Percentiles rank a stretch among this genome's conserved stretches.
Evolutionary conservation across 2,797 vertebrate species (phyloP).

Genomic region (Apogon hyalosoma): DNA sequence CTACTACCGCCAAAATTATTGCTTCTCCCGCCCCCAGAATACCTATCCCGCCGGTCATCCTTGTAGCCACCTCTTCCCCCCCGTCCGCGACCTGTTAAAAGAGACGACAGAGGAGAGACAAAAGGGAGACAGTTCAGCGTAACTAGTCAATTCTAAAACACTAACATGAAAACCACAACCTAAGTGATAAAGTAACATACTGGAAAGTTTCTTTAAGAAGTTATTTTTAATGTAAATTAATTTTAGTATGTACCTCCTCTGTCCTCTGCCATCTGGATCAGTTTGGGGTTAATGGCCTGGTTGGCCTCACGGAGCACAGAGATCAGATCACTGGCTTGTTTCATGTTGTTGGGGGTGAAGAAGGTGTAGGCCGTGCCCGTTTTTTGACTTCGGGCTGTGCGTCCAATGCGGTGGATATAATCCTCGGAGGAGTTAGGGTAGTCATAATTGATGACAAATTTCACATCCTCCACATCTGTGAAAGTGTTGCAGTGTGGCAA

Average conservation of each 20-base stretch:
- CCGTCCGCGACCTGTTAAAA: conserved; percentile 94
- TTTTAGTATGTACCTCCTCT: conserved; percentile 97
- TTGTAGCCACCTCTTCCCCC: conserved; percentile 93
- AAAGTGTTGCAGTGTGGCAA: conserved; percentile 90
- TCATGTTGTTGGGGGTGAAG: conserved; percentile 99
- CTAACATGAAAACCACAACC: conserved; percentile 83
- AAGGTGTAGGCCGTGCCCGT: conserved; percentile 99
- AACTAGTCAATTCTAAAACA: too few species aligned
- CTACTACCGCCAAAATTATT: conserved; percentile 86
- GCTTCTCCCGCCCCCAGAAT: conserved; percentile 88
- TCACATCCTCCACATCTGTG: conserved; percentile 99
- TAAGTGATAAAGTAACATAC: too few species aligned
- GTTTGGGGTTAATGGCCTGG: conserved; percentile 99
- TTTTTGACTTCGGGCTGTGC: conserved; percentile 98
- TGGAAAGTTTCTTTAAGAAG: too few species aligned
- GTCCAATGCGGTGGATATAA: conserved; percentile 99
- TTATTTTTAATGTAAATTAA: conserved; percentile 1
- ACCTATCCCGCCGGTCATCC: conserved; percentile 94
- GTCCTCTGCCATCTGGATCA: conserved; percentile 97
- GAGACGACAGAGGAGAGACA: not conserved
- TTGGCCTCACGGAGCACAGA: conserved; percentile 98
- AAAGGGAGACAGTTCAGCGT: not conserved
- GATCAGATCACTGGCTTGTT: conserved; percentile 97
- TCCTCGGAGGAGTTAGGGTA: conserved; percentile 99
- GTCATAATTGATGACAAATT: conserved; percentile 99